These are phyloP conservation scores for Perca flavescens DNA, from an alignment of 2,113 vertebrate genomes.

Conservation along the genomic window DNA sequence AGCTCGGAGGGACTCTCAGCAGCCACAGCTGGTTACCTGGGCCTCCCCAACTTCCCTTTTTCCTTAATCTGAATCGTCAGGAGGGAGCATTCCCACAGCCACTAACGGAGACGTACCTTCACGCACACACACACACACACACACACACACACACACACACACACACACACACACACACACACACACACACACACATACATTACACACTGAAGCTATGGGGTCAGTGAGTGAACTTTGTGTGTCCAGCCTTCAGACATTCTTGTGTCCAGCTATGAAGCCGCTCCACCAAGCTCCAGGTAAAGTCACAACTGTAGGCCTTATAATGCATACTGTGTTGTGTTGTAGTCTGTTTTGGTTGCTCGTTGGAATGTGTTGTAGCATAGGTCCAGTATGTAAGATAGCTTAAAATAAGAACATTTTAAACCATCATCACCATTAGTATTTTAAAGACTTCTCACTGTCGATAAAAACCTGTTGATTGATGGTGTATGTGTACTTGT, in stretches of 20 bases:
- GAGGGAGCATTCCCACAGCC: not conserved
- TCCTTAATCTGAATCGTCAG: not conserved
- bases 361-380: not conserved
- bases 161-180: not conserved
- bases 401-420: not conserved
- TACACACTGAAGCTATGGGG: constrained; percentile 81
- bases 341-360: not conserved
- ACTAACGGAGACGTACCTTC: not conserved
- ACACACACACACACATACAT: not conserved
- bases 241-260: constrained; percentile 90
- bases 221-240: constrained; percentile 90
- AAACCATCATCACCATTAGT: not conserved
- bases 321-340: not conserved
- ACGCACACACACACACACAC: not conserved
- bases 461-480: constrained; percentile 24
- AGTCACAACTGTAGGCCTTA: not conserved
- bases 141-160: no score
- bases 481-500: not conserved
- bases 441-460: not conserved
- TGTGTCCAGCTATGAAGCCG: constrained; percentile 82
- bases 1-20: constrained; percentile 27
- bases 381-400: no score
- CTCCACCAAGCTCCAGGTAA: constrained; percentile 82
- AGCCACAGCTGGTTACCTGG: constrained; percentile 9
- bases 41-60: constrained; percentile 24